Base-by-base conservation (phyloP, 2,888 invertebrate genomes). In the Calameuta filiformis region DNA sequence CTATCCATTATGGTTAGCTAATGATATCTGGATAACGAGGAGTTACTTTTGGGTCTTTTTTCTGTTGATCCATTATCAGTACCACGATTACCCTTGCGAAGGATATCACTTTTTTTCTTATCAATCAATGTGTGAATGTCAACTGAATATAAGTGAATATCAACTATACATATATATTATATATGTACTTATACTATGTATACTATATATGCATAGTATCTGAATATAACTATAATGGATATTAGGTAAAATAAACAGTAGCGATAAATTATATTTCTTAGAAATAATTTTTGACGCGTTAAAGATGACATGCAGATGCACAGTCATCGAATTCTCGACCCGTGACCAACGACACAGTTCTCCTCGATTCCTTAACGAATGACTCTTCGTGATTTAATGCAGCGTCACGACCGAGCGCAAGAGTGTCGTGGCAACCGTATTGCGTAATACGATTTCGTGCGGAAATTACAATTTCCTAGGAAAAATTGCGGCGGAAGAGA, bases 401-500 rank as follows among this genome's bases (percentile, higher is more conserved):
- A 31, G 23, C 31, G 71, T 71, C 71, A 34, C 71, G 71, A 34
- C 12, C 34, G 31, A 71, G 12, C 31, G 71, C 31, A 31, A 71
- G 71, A 71, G 15, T 34, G 31, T 31, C 71, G 71, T 31, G 6
- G 34, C 71, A 34, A 71, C 12, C 33, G 34, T 31, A 23, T 71
- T 71, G 71, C 71, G 71, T 71, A 31, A 71, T 34, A 34, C 31
- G 71, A 71, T 71, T 71, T 71, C 71, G 71, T 34, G 15, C 71
- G 71, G 71, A 71, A 71, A 71, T 71, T 71, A 33, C 34, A 34
- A 71, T 71, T 71, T 71, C 34, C 71, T 12, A 31, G 71, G 71
- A 71, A 71, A 71, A 71, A 23, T 56, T 56, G 71, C 71, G 31
- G 34, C 71, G 71, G 56, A 56, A 71, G 71, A 34, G 15, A 23